Percentiles rank a stretch among this genome's conserved stretches.
These are phyloP conservation scores for Linyphia triangularis DNA, from an alignment of 2,888 invertebrate species.

Conservation along the genomic window DNA sequence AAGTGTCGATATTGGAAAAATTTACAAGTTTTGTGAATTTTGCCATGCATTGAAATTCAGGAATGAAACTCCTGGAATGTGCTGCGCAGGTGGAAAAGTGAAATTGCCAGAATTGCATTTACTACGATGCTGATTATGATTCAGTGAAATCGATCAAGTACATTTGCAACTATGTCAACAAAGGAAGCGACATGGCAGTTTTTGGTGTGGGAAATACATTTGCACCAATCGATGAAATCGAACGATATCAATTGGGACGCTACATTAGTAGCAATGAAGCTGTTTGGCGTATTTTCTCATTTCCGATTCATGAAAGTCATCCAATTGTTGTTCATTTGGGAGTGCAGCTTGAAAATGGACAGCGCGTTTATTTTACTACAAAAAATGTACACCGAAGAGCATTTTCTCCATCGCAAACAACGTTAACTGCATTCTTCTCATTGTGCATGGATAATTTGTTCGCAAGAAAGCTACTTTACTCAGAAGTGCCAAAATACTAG, in stretches of 20 bases:
- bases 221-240: conserved; percentile 77
- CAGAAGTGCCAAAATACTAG: conserved; percentile 77
- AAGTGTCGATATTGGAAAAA: too few species aligned
- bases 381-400: conserved; percentile 74
- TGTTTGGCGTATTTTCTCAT: too few species aligned
- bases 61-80: too few species aligned
- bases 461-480: conserved; percentile 76
- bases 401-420: conserved; percentile 75
- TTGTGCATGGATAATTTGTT: conserved; percentile 72
- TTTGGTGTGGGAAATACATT: neutral
- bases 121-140: too few species aligned
- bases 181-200: conserved; percentile 6
- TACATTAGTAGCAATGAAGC: conserved; percentile 77
- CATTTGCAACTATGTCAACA: too few species aligned
- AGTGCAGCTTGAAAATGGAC: conserved; percentile 30
- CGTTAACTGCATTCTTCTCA: conserved; percentile 77
- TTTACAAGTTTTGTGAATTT: too few species aligned
- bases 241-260: conserved; percentile 78
- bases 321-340: conserved; percentile 78
- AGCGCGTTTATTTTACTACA: conserved; percentile 15
- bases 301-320: conserved; percentile 52
- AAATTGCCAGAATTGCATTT: too few species aligned
- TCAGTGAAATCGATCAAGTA: too few species aligned
- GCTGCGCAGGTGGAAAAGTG: neutral
- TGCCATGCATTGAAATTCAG: too few species aligned